phyloP scores from a whole-genome alignment of 92 coral and sea anemone species.

The Nematostella vectensis region DNA sequence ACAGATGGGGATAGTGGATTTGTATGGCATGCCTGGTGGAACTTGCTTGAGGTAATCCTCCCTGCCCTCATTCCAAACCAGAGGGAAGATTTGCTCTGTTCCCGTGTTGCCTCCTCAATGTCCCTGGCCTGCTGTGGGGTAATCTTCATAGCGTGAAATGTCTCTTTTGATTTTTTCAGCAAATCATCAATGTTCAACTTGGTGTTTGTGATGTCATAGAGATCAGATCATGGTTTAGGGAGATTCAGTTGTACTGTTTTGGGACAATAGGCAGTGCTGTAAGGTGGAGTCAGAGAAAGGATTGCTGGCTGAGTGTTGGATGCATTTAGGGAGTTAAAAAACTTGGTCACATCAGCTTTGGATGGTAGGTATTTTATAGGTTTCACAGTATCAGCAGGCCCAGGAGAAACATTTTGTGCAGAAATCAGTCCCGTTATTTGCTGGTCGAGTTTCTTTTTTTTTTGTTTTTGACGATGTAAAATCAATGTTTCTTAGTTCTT shows the following conservation, averaged over 20 bases:
- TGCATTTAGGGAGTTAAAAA: conserved; percentile 26
- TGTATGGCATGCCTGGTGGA: conserved; percentile 45
- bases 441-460: conserved; percentile 34
- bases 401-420: background rate
- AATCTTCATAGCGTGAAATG: conserved; percentile 11
- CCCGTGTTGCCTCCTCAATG: conserved; percentile 31
- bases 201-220: conserved; percentile 16
- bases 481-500: conserved; percentile 43
- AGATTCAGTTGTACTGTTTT: conserved; percentile 18
- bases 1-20: conserved; percentile 32
- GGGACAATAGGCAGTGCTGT: conserved; percentile 17
- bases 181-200: conserved; percentile 19
- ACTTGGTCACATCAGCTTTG: conserved; percentile 13
- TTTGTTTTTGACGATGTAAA: conserved; percentile 36
- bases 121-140: conserved; percentile 8
- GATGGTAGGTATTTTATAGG: conserved; percentile 16
- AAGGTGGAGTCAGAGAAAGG: conserved; percentile 36
- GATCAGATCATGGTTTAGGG: conserved; percentile 27
- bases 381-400: conserved; percentile 2
- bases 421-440: conserved; percentile 20
- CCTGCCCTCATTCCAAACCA: conserved; percentile 40
- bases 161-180: conserved; percentile 21
- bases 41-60: conserved; percentile 44
- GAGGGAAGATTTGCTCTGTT: conserved; percentile 25
- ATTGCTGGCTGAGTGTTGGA: conserved; percentile 35